Percentiles rank a stretch among this genome's conserved stretches.
Conservation (phyloP, 2,113 vertebrate genomes). For the Ancistrus triradiatus region DNA sequence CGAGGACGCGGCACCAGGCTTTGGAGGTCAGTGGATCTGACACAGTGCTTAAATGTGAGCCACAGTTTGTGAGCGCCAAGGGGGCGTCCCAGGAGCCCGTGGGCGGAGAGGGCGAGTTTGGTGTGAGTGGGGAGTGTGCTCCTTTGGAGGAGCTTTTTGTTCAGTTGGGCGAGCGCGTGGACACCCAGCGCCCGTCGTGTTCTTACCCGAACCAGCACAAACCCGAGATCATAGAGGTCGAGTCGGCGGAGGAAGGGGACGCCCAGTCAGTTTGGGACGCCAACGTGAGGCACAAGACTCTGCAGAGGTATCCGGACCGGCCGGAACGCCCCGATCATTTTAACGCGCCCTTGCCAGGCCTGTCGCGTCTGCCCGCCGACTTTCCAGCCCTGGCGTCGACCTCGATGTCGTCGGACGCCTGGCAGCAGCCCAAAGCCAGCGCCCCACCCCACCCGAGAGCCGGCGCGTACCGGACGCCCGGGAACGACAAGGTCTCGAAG, state of each 20-base stretch:
- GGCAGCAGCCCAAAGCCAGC: constrained; percentile 17
- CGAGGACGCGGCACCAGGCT: constrained; percentile 45
- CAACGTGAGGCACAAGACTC: constrained; percentile 14
- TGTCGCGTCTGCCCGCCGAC: constrained; percentile 12
- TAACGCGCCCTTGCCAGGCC: constrained; percentile 21
- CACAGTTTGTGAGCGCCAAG: constrained; percentile 43
- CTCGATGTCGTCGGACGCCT: constrained; percentile 25
- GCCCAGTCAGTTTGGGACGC: constrained; percentile 34
- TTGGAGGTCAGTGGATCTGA: constrained; percentile 73
- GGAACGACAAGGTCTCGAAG: constrained; percentile 4
- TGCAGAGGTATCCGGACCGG: constrained; percentile 20
- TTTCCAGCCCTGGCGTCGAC: constrained; percentile 37
- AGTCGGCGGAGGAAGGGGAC: constrained; percentile 49
- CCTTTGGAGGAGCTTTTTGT: constrained; percentile 53
- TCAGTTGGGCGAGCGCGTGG: constrained; percentile 30
- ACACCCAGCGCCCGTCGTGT: constrained; percentile 39
- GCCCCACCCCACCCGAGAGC: constrained; percentile 21
- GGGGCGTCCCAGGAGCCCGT: constrained; percentile 41
- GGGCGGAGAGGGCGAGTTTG: constrained; percentile 43
- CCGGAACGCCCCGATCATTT: constrained; percentile 20
- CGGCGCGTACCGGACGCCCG: not conserved
- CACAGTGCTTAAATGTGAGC: constrained; percentile 64
- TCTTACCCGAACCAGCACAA: constrained; percentile 36
- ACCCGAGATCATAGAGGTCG: constrained; percentile 47
- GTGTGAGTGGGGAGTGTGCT: constrained; percentile 42